phyloP scores from a whole-genome alignment of 2,113 vertebrate species.

The Microtus richardsoni region DNA sequence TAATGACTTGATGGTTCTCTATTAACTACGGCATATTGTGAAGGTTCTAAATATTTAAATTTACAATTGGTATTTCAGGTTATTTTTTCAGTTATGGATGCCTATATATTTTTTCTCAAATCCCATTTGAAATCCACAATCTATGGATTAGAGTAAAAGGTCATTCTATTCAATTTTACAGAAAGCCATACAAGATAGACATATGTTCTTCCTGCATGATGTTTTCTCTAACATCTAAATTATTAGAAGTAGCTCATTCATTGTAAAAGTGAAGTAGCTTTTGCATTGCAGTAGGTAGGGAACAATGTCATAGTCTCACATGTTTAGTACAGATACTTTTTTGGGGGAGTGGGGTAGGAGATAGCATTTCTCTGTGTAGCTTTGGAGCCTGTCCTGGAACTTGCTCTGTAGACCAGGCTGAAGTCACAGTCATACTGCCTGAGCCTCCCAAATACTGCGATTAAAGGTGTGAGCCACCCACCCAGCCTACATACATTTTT shows the following conservation, averaged over 20 bases:
- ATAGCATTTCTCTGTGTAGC: too few relatives aligned
- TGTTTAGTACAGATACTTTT: not conserved
- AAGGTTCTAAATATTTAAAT: conserved; percentile 28
- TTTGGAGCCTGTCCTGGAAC: too few relatives aligned
- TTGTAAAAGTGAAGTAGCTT: not conserved
- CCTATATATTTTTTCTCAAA: not conserved
- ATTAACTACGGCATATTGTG: not conserved
- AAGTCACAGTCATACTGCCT: too few relatives aligned
- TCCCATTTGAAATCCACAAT: not conserved
- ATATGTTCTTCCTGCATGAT: not conserved
- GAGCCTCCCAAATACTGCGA: too few relatives aligned
- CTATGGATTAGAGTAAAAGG: not conserved
- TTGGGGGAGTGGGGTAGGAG: too few relatives aligned
- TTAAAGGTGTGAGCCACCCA: too few relatives aligned
- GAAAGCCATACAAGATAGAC: not conserved
- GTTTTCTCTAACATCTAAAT: not conserved
- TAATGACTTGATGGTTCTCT: not conserved
- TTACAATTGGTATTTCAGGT: not conserved
- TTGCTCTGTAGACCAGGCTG: too few relatives aligned
- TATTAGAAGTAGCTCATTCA: not conserved
- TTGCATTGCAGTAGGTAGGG: not conserved
- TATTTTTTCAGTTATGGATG: not conserved
- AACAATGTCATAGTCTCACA: not conserved
- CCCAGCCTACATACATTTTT: not conserved
- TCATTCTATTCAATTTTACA: not conserved